Percentiles rank a stretch among this genome's conserved stretches.
Evolutionary conservation across 2,113 vertebrate genomes (phyloP).

Genomic region (Cyprinodon variegatus): DNA sequence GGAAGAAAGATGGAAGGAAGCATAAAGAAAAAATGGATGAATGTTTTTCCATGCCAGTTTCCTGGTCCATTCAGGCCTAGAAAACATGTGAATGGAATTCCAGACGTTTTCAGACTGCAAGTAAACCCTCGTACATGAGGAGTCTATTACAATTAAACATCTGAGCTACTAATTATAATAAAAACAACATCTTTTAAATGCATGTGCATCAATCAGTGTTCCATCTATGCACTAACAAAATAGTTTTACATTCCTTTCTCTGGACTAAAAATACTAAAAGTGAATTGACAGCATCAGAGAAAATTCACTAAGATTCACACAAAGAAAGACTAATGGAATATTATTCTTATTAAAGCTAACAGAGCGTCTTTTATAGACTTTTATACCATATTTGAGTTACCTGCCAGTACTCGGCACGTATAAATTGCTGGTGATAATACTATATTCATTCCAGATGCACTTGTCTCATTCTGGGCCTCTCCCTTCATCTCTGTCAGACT

Average conservation of each 20-base stretch:
- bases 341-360: slow-evolving; percentile 66
- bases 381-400: slow-evolving; percentile 67
- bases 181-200: neutral
- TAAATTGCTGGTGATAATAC: slow-evolving; percentile 68
- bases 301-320: slow-evolving; percentile 8
- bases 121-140: neutral
- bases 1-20: neutral
- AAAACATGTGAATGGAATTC: neutral
- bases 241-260: neutral
- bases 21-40: too few species aligned
- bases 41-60: neutral
- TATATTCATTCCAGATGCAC: slow-evolving; percentile 73
- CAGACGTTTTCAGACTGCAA: neutral
- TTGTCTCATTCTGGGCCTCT: slow-evolving; percentile 45
- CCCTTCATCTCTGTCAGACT: slow-evolving; percentile 39
- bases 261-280: slow-evolving; percentile 13
- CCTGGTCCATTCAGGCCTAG: too few species aligned
- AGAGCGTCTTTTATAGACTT: slow-evolving; percentile 43
- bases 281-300: slow-evolving; percentile 20
- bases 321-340: slow-evolving; percentile 54
- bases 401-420: slow-evolving; percentile 58
- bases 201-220: neutral
- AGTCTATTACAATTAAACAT: neutral
- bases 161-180: neutral
- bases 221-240: neutral